Percentiles rank a stretch among this genome's conserved stretches.
These are phyloP conservation scores for Caenorhabditis sp. DNA, from an alignment of 2,888 invertebrate species.

Conservation along the genomic window DNA sequence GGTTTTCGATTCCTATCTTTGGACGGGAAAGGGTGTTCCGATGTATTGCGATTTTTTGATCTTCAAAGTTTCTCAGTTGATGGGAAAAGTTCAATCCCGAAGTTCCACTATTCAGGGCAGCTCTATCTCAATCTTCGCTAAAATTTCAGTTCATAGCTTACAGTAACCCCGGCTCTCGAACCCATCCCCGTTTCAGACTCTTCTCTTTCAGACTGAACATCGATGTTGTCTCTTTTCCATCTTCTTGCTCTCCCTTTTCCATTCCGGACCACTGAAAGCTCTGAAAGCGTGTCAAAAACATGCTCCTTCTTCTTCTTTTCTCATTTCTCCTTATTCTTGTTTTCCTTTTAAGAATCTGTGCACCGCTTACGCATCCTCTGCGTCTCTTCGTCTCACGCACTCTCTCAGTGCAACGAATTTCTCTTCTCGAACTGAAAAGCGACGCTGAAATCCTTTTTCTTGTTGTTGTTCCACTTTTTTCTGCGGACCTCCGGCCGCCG, in stretches of 20 bases:
- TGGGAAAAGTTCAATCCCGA: no score
- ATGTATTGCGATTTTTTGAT: neutral
- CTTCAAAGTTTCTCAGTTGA: neutral
- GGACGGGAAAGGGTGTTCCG: neutral
- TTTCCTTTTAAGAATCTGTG: slow-evolving; percentile 37
- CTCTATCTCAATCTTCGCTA: neutral
- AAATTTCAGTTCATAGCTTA: no score
- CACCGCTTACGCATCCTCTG: slow-evolving; percentile 42
- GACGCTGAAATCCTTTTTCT: slow-evolving; percentile 14
- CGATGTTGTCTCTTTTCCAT: slow-evolving; percentile 21
- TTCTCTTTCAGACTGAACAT: slow-evolving; percentile 18
- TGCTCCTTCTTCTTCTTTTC: slow-evolving; percentile 25
- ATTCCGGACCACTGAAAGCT: slow-evolving; percentile 41
- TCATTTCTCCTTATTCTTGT: slow-evolving; percentile 12
- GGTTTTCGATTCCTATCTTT: neutral
- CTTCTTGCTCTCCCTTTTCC: neutral
- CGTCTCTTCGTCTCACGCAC: slow-evolving; percentile 24
- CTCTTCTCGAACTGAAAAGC: slow-evolving; percentile 5
- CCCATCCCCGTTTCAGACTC: neutral
- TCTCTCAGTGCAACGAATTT: slow-evolving; percentile 31
- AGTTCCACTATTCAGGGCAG: neutral
- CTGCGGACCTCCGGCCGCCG: slow-evolving; percentile 31
- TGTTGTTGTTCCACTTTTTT: slow-evolving; percentile 22
- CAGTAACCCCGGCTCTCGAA: no score
- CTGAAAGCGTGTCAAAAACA: slow-evolving; percentile 59